A percentile compares a stretch with the other conserved stretches of the same genome.
These are phyloP conservation scores for Ptychoptera albimana DNA, from an alignment of 2,888 invertebrate genomes.

Conservation along the genomic window DNA sequence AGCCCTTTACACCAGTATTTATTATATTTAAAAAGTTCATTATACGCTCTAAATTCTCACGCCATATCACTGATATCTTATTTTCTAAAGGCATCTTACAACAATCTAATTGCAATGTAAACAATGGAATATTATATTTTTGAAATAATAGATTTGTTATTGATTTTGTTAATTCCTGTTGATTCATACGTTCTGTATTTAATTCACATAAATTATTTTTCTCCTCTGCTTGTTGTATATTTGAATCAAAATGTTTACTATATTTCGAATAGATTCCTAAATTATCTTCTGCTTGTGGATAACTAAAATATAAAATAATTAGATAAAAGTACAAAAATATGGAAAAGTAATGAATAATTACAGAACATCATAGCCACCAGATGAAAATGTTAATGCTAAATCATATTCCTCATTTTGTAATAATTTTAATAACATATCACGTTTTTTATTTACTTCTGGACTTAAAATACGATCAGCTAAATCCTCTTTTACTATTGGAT, in stretches of 20 bases:
- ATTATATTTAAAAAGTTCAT: conserved; percentile 44
- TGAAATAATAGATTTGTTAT: conserved; percentile 43
- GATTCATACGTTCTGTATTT: conserved; percentile 17
- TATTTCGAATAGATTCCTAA: conserved; percentile 18
- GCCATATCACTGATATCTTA: conserved; percentile 56
- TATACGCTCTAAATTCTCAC: conserved; percentile 44
- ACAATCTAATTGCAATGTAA: conserved; percentile 60
- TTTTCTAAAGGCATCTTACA: conserved; percentile 62
- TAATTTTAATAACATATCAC: conserved; percentile 41
- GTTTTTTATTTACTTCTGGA: conserved; percentile 19
- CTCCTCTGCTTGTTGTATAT: too few relatives aligned
- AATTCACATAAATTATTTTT: conserved; percentile 13
- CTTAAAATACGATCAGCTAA: conserved; percentile 47
- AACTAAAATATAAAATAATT: conserved; percentile 11
- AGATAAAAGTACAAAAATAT: not conserved
- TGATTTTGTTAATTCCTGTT: conserved; percentile 28
- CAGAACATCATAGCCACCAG: conserved; percentile 52
- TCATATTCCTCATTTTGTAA: conserved; percentile 52
- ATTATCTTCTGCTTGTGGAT: conserved; percentile 15
- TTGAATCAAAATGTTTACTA: too few relatives aligned
- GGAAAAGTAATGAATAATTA: conserved; percentile 24
- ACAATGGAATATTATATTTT: conserved; percentile 46
- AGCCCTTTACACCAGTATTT: conserved; percentile 56
- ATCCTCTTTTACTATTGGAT: conserved; percentile 32
- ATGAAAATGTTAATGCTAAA: conserved; percentile 53